Percentiles rank a stretch among this genome's conserved stretches.
These are phyloP conservation scores for Azorinus chamasolen DNA, from an alignment of 2,888 invertebrate genomes.

Conservation along the genomic window DNA sequence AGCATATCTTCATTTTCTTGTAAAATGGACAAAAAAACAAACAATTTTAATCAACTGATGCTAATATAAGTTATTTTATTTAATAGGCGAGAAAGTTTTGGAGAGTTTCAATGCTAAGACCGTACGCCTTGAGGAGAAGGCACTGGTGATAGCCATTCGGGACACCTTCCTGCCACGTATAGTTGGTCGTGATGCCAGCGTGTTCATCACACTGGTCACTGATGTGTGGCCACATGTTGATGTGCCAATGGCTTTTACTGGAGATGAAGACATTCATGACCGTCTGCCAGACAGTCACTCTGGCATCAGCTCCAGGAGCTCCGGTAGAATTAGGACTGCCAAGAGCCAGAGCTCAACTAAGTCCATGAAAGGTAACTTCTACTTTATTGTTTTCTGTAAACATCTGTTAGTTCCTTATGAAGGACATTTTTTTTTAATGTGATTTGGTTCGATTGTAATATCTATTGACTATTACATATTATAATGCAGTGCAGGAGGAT, in stretches of 20 bases:
- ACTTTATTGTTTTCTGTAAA: too few species aligned
- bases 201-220: conserved; percentile 79
- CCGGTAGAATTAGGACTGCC: conserved; percentile 69
- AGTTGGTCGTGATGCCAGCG: conserved; percentile 79
- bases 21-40: too few species aligned
- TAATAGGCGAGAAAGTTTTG: conserved; percentile 46
- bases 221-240: conserved; percentile 83
- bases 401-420: too few species aligned
- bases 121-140: conserved; percentile 74
- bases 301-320: conserved; percentile 64
- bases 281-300: conserved; percentile 67
- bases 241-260: conserved; percentile 79
- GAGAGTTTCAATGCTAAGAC: conserved; percentile 51
- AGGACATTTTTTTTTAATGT: too few species aligned
- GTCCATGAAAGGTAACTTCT: conserved; percentile 77
- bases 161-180: conserved; percentile 84
- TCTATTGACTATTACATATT: too few species aligned
- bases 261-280: conserved; percentile 68
- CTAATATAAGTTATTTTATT: too few species aligned
- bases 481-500: too few species aligned
- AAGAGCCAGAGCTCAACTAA: conserved; percentile 74
- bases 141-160: conserved; percentile 81
- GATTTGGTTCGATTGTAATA: too few species aligned
- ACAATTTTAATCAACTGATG: too few species aligned
- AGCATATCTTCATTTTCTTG: too few species aligned